Percentiles rank a stretch among this genome's conserved stretches.
Conservation (phyloP, 2,888 invertebrate species). For the Apamea epomidion region DNA sequence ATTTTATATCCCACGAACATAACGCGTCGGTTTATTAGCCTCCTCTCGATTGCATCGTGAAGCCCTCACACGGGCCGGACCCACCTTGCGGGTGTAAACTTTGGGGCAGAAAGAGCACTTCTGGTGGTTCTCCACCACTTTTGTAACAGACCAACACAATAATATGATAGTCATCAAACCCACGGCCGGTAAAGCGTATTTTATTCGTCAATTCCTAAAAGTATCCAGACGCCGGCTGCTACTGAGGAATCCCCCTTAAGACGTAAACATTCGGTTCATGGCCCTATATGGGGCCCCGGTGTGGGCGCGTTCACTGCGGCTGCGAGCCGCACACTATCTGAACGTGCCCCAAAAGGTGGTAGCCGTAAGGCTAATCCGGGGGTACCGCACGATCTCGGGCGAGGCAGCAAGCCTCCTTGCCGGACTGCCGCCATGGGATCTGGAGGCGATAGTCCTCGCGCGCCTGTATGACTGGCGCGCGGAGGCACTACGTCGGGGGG, state of each 20-base stretch:
- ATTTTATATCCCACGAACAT: constrained; percentile 72
- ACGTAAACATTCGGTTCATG: background rate
- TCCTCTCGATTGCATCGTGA: constrained; percentile 65
- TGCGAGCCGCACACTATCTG: too few species aligned
- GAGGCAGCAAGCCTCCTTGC: too few species aligned
- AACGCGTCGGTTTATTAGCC: constrained; percentile 67
- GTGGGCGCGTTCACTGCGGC: too few species aligned
- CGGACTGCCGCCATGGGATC: too few species aligned
- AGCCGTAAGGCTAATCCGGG: too few species aligned
- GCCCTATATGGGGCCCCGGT: too few species aligned
- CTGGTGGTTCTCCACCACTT: background rate
- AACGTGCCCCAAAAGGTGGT: too few species aligned
- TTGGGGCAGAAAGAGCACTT: background rate
- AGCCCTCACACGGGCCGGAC: constrained; percentile 53
- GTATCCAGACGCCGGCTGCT: background rate
- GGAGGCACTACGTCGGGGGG: too few species aligned
- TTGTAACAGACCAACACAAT: background rate
- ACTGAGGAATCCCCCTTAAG: background rate
- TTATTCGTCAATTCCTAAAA: background rate
- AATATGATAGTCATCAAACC: background rate
- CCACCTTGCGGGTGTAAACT: constrained; percentile 18
- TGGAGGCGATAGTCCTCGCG: too few species aligned
- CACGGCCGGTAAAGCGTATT: background rate
- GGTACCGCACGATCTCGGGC: too few species aligned
- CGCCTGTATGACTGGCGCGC: too few species aligned